Evolutionary conservation across 53 echinoderm and acorn worm genomes (phyloP).

Genomic region (Glandiceps talaboti): DNA sequence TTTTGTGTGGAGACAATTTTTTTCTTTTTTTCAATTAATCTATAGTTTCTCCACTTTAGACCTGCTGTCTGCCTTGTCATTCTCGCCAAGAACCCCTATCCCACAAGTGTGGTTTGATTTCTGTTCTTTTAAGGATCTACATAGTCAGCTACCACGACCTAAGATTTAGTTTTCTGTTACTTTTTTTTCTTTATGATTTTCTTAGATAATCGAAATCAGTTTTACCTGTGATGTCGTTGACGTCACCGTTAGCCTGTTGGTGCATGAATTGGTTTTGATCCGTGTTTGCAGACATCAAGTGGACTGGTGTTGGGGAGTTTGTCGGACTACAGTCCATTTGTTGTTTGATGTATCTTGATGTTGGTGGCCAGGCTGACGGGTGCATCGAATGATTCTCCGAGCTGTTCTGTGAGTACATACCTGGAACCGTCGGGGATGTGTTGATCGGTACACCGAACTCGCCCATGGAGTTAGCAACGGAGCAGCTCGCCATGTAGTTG

Average conservation of each 20-base stretch:
- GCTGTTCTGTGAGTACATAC: not conserved
- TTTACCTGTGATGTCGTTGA: not conserved
- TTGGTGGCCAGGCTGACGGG: not conserved
- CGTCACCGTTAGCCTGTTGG: not conserved
- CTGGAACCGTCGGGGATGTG: not conserved
- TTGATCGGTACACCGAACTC: not conserved
- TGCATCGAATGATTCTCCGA: not conserved
- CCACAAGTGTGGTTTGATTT: too few relatives aligned
- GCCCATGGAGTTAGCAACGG: constrained; percentile 24
- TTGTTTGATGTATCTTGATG: constrained; percentile 35
- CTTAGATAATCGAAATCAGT: too few relatives aligned
- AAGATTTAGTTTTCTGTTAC: too few relatives aligned
- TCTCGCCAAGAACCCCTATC: too few relatives aligned
- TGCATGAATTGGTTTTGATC: constrained; percentile 40
- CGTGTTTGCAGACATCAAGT: constrained; percentile 19
- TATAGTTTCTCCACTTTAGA: too few relatives aligned
- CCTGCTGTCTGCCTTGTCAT: too few relatives aligned
- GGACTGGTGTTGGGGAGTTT: constrained; percentile 24
- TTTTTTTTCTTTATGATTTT: too few relatives aligned
- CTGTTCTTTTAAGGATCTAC: too few relatives aligned
- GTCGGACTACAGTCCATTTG: constrained; percentile 37
- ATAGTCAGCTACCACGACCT: too few relatives aligned
- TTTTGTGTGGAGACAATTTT: too few relatives aligned
- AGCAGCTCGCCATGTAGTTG: constrained; percentile 43
- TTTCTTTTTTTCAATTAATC: too few relatives aligned